Evolutionary conservation across 2,888 invertebrate species (phyloP).

Genomic region (Eustalomyia histrio): DNA sequence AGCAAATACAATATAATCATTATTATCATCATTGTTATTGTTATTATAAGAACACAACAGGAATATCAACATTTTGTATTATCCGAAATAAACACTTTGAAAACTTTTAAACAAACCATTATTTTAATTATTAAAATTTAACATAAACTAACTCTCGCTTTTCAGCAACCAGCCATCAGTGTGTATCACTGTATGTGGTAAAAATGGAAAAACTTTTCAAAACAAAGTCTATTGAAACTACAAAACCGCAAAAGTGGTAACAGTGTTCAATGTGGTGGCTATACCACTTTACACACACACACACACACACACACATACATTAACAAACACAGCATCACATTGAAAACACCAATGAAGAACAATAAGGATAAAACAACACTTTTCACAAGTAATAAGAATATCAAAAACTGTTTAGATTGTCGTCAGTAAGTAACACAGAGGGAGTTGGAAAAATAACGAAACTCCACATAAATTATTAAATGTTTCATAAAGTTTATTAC

Average conservation of each 20-base stretch:
- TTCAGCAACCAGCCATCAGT: not conserved
- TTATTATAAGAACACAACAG: conserved; percentile 22
- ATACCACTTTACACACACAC: not conserved
- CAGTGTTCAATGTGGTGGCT: conserved; percentile 23
- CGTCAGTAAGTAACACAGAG: conserved; percentile 34
- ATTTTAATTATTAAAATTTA: conserved; percentile 53
- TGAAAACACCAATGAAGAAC: not conserved
- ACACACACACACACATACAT: not conserved
- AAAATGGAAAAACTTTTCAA: conserved; percentile 3
- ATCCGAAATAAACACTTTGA: conserved; percentile 14
- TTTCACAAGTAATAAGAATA: conserved; percentile 44
- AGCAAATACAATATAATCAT: conserved; percentile 22
- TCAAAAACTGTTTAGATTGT: conserved; percentile 51
- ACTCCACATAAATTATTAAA: conserved; percentile 55
- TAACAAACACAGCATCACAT: not conserved
- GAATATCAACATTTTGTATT: conserved; percentile 7
- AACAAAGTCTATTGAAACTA: conserved; percentile 33
- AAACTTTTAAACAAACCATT: conserved; percentile 49
- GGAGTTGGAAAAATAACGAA: not conserved
- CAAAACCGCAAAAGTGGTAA: conserved; percentile 51
- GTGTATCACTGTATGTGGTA: not conserved
- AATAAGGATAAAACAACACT: conserved; percentile 10
- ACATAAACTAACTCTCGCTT: conserved; percentile 36
- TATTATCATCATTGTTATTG: conserved; percentile 7
- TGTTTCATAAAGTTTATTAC: not conserved